Evolutionary conservation across 2,113 vertebrate species (phyloP), one percentile per base, ranked within the genome.

Genomic region (Reinhardtius hippoglossoides): DNA sequence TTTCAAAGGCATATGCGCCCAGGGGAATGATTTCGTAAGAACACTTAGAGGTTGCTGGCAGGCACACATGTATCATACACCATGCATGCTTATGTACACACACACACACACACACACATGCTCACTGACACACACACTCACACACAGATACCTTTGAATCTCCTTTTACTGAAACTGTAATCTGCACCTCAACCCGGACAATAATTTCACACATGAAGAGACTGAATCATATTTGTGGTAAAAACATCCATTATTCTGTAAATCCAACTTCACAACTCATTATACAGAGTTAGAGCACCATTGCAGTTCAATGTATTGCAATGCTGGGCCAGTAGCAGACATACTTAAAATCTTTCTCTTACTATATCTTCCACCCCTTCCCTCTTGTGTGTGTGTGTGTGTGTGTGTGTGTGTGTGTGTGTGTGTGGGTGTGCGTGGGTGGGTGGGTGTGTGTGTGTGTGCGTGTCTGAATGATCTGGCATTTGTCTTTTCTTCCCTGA

Each of bases 1-100:
- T 88, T 89, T 90, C 87, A 91, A 84, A 90, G 85, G 83, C 81
- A 46, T 64, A 60, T 67, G 63, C 63, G 71, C 76, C 58, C 18
- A 7, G 3, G 54, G 71, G 74, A 84, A 23, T 71, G 80, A 76
- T 84, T 85, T 52, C 54, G 13, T 74, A 67, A 83, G 80, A 76
- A 73, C 48, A 69, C 74, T 20, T 75, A 74, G 69, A 73, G 75
- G 89, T 82, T 2, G 24, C 79, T 81, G 56, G 58, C 64, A 73
- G 73, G 78, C 74, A 81, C 72, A 68, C 48, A 76, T 67, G 71
- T 67, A 71, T 77, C 71, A 15, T 58, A 50, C 16, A 59, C 65
- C 52, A 68, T 58, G 54, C 55, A 60, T 46, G 23, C 27, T 71
- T 35, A 66, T 54, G 31, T 46, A 56, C 31, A 74, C 23, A 20